Evolutionary conservation across 2,888 invertebrate genomes (phyloP), one percentile per base, ranked within the genome.

Genomic region (Galeopsomyia nigrocyanea): DNA sequence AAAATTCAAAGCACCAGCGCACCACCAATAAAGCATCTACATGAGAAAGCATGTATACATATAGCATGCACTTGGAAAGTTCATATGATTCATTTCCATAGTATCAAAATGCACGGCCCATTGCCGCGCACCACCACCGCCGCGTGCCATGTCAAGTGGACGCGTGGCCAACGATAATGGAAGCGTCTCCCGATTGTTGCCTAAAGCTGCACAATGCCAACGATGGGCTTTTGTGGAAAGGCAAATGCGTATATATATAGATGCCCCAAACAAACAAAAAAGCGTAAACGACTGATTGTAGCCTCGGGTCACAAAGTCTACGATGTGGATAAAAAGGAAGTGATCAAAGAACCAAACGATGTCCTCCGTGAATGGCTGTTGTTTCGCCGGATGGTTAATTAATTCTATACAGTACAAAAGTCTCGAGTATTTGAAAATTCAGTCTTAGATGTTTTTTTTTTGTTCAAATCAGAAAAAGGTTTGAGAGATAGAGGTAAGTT

Each of bases 101-200:
- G 7, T 53, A 74, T 66, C 62, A 67, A 67, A 70, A 74, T 74
- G 67, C 70, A 56, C 57, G 31, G 14, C 49, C 53, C 57, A 9
- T 22, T 10, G 21, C 49, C 26, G 51, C n/a, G 26, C 26, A 26
- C 26, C 7, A 31, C 31, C 31, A 17, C n/a, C 6, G 62, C 77
- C 78, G 77, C 78, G 78, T 79, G 79, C 77, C 77, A 75, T 75
- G 77, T 75, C 76, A 77, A 78, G 78, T 78, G 78, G 77, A 77
- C 78, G 78, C 78, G 79, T 79, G 79, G 74, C 71, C 31, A 55
- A 58, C 47, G 46, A 68, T 68, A 72, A 68, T 72, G 63, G 63
- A 63, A 50, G 22, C 61, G 47, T 57, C 50, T 39, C 39, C 51
- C 69, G 17, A 72, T 66, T 62, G 1, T 56, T 62, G 46, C 49